Evolutionary conservation across 2,113 vertebrate genomes (phyloP).

Genomic region (Phalacrocorax aristotelis): DNA sequence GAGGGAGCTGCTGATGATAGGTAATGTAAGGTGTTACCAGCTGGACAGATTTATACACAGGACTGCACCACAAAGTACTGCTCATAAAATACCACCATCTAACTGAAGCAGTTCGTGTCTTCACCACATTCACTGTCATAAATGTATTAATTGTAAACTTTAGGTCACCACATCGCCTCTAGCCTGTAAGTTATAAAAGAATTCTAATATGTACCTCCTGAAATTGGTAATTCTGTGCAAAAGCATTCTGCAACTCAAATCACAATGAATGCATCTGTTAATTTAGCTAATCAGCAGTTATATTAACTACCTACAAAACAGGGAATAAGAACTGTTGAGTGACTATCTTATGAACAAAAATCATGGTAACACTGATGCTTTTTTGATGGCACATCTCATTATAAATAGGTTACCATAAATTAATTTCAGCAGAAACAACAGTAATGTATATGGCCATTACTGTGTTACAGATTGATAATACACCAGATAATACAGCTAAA

Average conservation of each 20-base stretch:
- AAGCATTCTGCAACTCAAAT: conserved; percentile 11
- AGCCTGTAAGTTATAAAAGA: neutral
- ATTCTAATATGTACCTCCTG: neutral
- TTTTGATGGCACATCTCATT: conserved; percentile 10
- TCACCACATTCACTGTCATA: neutral
- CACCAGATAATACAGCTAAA: neutral
- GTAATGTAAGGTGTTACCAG: neutral
- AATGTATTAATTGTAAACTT: neutral
- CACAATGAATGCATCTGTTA: neutral
- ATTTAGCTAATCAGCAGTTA: conserved; percentile 38
- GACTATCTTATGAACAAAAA: neutral
- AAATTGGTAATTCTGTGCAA: conserved; percentile 36
- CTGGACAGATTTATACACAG: neutral
- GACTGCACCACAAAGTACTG: neutral
- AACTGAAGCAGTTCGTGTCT: neutral
- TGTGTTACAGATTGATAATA: neutral
- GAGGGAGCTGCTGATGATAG: neutral
- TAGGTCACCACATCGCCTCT: neutral
- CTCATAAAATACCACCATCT: neutral
- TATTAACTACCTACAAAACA: neutral
- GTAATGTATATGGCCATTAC: neutral
- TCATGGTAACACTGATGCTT: neutral
- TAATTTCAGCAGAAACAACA: conserved; percentile 14
- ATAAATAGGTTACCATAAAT: conserved; percentile 3
- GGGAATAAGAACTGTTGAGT: neutral